These are phyloP conservation scores for Cyclargus thomasi DNA, from an alignment of 1,140 invertebrate genomes.

Conservation along the genomic window DNA sequence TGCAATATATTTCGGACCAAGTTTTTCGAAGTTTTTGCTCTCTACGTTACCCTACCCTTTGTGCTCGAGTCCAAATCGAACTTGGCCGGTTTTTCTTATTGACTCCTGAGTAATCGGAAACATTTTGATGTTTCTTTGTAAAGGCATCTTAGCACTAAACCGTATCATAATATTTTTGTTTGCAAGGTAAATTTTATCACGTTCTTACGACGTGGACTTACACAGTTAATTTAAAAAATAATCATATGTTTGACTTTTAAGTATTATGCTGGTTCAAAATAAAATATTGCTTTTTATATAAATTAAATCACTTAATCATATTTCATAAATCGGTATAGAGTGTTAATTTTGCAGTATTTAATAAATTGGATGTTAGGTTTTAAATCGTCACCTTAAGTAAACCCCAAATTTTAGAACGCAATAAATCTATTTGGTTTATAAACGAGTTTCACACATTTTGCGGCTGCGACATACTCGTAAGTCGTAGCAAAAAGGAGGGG, in stretches of 20 bases:
- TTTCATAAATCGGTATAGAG: neutral
- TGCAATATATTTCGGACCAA: too few relatives aligned
- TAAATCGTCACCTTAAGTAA: neutral
- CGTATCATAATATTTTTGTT: neutral
- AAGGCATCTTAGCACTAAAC: neutral
- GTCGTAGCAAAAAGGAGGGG: too few relatives aligned
- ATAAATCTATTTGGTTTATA: conserved; percentile 28
- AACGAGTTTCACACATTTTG: conserved; percentile 12
- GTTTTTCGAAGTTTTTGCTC: too few relatives aligned
- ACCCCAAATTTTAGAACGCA: conserved; percentile 29
- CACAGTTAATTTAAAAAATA: neutral
- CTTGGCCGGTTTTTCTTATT: too few relatives aligned
- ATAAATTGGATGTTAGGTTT: neutral
- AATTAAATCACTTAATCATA: neutral
- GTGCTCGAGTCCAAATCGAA: too few relatives aligned
- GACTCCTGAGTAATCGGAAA: neutral
- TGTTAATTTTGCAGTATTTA: neutral
- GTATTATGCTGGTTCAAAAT: neutral
- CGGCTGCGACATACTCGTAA: neutral
- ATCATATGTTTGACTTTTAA: neutral
- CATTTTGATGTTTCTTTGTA: neutral
- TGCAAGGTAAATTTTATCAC: too few relatives aligned
- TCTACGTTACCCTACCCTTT: too few relatives aligned
- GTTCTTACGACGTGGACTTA: neutral
- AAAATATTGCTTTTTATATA: neutral